phyloP scores from a whole-genome alignment of 2,113 vertebrate species.

The Stercorarius parasiticus region DNA sequence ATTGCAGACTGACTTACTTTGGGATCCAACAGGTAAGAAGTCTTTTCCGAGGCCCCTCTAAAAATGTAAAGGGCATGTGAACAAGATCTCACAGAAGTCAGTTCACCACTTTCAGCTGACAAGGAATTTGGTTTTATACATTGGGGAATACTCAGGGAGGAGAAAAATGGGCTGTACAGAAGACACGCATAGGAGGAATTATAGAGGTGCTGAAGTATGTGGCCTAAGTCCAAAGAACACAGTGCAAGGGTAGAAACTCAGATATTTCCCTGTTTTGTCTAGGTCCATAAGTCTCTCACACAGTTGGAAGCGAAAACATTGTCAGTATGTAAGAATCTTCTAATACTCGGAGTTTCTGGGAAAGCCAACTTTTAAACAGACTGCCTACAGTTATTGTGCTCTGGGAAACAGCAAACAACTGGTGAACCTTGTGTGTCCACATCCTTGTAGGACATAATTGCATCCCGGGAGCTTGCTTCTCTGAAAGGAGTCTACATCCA shows the following conservation, averaged over 20 bases:
- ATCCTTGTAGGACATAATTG: rapidly evolving
- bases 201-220: neutral
- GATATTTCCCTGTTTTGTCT: neutral
- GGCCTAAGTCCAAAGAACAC: slow-evolving; percentile 10
- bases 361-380: neutral
- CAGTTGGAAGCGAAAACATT: neutral
- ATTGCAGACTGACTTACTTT: neutral
- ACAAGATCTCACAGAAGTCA: neutral
- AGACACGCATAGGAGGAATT: neutral
- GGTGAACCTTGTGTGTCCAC: neutral
- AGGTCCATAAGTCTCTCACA: neutral
- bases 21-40: neutral
- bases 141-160: neutral
- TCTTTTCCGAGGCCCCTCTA: neutral
- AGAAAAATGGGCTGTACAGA: neutral
- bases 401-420: neutral
- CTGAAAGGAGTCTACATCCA: neutral
- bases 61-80: neutral
- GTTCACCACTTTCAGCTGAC: neutral
- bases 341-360: neutral
- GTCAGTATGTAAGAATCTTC: neutral
- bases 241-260: neutral
- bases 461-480: neutral
- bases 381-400: neutral
- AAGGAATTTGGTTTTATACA: neutral